phyloP scores from a whole-genome alignment of 2,888 invertebrate genomes.

The Geophilus truncorum region DNA sequence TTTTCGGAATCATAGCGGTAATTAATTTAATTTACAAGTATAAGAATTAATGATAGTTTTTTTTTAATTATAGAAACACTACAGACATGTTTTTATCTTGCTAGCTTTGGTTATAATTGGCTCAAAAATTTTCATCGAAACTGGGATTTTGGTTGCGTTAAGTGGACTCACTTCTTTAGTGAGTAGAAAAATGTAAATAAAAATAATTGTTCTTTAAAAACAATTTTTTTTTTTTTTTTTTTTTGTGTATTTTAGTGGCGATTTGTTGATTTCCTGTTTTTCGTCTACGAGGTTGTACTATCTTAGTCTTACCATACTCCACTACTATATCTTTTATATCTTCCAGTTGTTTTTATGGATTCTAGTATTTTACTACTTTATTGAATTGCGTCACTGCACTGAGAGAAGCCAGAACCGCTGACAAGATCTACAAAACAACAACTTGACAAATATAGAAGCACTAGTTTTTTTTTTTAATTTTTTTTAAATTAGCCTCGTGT shows the following conservation, averaged over 20 bases:
- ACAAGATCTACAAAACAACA: too few species aligned
- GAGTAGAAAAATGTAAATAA: neutral
- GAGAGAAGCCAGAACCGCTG: too few species aligned
- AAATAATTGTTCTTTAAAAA: too few species aligned
- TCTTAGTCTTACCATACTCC: too few species aligned
- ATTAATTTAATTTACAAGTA: neutral
- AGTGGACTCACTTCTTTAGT: neutral
- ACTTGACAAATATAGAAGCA: too few species aligned
- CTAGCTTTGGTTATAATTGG: neutral
- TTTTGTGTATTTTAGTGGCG: neutral
- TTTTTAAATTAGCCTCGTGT: too few species aligned
- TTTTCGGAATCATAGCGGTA: neutral
- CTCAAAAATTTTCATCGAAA: neutral
- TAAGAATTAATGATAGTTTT: neutral
- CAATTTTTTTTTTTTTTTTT: neutral
- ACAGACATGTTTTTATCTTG: neutral
- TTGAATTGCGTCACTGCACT: too few species aligned
- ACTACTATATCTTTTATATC: too few species aligned
- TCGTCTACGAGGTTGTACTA: neutral
- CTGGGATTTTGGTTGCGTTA: neutral
- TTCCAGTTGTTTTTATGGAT: too few species aligned
- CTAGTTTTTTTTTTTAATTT: too few species aligned
- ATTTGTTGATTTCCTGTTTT: neutral
- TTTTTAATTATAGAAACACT: neutral
- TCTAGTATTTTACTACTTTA: too few species aligned